Percentiles rank a stretch among this genome's conserved stretches.
Conservation (phyloP, 2,797 vertebrate genomes). For the Sebastes taczanowskii region DNA sequence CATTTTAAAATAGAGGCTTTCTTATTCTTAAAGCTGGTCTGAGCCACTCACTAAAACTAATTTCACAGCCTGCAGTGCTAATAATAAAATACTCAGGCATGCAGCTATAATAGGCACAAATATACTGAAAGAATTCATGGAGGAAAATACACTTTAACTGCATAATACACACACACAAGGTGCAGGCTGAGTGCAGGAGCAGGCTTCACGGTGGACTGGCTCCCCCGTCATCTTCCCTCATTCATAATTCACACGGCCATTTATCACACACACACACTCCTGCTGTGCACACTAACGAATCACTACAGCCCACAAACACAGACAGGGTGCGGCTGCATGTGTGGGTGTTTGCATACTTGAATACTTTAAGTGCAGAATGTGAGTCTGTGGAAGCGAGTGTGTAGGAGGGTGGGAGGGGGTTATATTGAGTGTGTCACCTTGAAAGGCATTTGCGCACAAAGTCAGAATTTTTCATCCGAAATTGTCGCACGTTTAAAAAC, state of each 20-base stretch:
- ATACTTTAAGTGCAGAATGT: slow-evolving; percentile 15
- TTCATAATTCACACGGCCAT: slow-evolving; percentile 79
- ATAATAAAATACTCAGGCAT: slow-evolving; percentile 21
- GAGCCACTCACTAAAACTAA: not conserved
- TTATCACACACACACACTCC: slow-evolving; percentile 65
- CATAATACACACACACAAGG: not conserved
- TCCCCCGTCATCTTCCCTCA: slow-evolving; percentile 61
- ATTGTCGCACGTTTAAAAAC: too few species aligned
- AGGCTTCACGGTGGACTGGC: slow-evolving; percentile 40
- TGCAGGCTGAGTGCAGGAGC: slow-evolving; percentile 23
- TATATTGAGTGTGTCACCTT: not conserved
- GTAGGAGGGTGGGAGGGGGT: not conserved
- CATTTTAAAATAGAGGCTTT: slow-evolving; percentile 12
- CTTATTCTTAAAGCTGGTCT: not conserved
- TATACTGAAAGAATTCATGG: slow-evolving; percentile 3
- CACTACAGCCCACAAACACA: slow-evolving; percentile 17
- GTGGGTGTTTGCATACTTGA: slow-evolving; percentile 35
- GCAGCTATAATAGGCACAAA: slow-evolving; percentile 3
- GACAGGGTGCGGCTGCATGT: slow-evolving; percentile 30
- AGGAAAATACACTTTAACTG: slow-evolving; percentile 1
- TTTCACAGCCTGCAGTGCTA: not conserved
- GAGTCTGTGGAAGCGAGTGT: slow-evolving; percentile 7
- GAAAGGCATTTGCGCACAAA: too few species aligned
- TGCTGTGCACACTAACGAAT: slow-evolving; percentile 54
- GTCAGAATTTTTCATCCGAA: too few species aligned